A percentile compares a stretch with the other conserved stretches of the same genome.
These are phyloP conservation scores for Uria aalge DNA, from an alignment of 2,113 vertebrate species.

Conservation along the genomic window DNA sequence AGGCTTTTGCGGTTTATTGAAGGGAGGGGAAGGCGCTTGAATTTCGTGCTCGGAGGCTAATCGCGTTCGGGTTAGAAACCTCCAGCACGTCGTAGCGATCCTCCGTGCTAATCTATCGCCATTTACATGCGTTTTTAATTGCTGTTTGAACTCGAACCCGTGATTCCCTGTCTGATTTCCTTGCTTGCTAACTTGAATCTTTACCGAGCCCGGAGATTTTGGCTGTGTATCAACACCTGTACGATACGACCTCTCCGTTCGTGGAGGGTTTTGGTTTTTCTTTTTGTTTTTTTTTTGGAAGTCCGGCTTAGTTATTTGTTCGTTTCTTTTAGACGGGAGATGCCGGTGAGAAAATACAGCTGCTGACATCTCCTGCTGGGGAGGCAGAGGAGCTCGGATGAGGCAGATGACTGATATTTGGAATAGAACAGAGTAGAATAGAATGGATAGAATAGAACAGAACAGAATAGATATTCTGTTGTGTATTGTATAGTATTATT, in stretches of 20 bases:
- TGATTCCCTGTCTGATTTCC: background rate
- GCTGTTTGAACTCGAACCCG: background rate
- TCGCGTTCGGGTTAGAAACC: background rate
- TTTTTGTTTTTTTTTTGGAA: background rate
- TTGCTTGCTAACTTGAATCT: background rate
- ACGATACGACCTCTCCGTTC: background rate
- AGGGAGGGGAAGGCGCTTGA: background rate
- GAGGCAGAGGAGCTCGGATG: background rate
- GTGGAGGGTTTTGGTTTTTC: fast-evolving
- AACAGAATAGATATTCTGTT: background rate
- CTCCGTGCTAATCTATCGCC: background rate
- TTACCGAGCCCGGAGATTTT: background rate
- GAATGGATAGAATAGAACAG: background rate
- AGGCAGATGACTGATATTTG: background rate
- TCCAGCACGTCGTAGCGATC: background rate
- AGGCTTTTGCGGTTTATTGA: background rate
- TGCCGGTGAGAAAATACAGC: background rate
- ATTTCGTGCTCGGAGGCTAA: background rate
- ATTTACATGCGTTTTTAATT: background rate
- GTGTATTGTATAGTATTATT: background rate
- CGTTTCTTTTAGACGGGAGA: background rate
- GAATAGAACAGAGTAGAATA: background rate
- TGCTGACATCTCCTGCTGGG: background rate
- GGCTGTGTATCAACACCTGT: background rate
- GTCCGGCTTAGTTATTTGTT: background rate